Evolutionary conservation across 1,140 invertebrate species (phyloP).

Genomic region (Venturia canescens): DNA sequence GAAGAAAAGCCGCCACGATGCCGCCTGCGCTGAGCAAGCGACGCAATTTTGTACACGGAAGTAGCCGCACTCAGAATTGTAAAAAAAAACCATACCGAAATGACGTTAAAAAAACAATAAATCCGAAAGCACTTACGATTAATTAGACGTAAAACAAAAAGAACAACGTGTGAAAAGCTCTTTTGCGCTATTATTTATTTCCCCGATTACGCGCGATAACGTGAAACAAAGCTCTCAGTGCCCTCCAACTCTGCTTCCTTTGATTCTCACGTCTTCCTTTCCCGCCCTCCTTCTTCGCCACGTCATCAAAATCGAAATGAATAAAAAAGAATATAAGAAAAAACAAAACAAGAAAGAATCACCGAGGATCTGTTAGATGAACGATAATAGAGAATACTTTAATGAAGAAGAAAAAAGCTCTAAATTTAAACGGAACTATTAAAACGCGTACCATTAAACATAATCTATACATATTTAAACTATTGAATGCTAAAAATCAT

Average conservation of each 20-base stretch:
- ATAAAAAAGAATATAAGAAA: not conserved
- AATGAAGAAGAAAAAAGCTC: conserved; percentile 59
- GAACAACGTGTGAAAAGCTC: conserved; percentile 32
- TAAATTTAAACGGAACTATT: conserved; percentile 70
- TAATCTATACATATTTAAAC: conserved; percentile 76
- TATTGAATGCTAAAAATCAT: conserved; percentile 74
- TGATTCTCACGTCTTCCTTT: too few relatives aligned
- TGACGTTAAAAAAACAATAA: conserved; percentile 27
- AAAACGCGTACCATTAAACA: conserved; percentile 73
- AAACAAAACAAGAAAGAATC: conserved; percentile 8
- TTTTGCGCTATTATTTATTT: conserved; percentile 49
- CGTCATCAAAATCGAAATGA: not conserved
- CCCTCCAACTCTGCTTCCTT: conserved; percentile 27
- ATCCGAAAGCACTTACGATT: not conserved
- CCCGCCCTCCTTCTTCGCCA: not conserved
- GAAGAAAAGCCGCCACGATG: conserved; percentile 2
- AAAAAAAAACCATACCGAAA: not conserved
- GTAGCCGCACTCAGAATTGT: conserved; percentile 56
- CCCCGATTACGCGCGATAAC: conserved; percentile 13
- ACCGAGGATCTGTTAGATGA: conserved; percentile 41
- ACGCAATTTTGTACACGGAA: conserved; percentile 60
- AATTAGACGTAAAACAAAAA: conserved; percentile 35
- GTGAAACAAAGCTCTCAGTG: conserved; percentile 24
- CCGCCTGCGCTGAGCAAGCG: conserved; percentile 53
- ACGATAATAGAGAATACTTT: conserved; percentile 56